Evolutionary conservation across 2,113 vertebrate species (phyloP).

Genomic region (Lathamus discolor): DNA sequence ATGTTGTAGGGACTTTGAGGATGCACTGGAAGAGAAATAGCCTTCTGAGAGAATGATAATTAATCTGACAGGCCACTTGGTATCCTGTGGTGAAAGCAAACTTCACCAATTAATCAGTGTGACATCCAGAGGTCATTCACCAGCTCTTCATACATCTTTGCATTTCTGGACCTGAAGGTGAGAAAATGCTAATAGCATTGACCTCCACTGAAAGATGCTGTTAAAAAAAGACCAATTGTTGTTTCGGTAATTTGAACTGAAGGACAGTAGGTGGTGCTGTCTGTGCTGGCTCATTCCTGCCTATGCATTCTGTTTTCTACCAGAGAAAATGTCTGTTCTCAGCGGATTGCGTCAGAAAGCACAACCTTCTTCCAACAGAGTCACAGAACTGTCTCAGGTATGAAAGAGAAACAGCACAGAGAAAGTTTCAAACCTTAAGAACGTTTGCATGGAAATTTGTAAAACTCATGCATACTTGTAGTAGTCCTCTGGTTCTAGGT

Average conservation of each 20-base stretch:
- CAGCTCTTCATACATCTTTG: background rate
- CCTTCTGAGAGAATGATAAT: background rate
- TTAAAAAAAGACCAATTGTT: background rate
- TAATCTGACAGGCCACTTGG: background rate
- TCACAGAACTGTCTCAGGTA: accelerated
- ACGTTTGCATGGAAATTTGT: background rate
- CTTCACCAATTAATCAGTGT: slow-evolving; percentile 37
- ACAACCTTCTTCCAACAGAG: background rate
- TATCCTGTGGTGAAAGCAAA: background rate
- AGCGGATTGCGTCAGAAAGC: background rate
- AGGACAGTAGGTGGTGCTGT: background rate
- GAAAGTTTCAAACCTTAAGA: background rate
- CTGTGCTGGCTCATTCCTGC: background rate
- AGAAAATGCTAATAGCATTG: background rate
- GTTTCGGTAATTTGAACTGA: background rate
- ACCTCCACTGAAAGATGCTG: background rate
- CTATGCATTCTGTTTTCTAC: accelerated
- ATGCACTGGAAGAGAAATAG: background rate
- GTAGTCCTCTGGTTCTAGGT: background rate
- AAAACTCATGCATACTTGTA: background rate
- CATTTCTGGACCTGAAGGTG: background rate
- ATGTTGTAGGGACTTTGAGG: background rate
- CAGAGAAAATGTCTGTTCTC: background rate
- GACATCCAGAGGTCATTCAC: slow-evolving; percentile 5
- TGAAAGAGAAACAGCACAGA: background rate